phyloP scores from a whole-genome alignment of 1,140 invertebrate species.

The Halictus rubicundus region DNA sequence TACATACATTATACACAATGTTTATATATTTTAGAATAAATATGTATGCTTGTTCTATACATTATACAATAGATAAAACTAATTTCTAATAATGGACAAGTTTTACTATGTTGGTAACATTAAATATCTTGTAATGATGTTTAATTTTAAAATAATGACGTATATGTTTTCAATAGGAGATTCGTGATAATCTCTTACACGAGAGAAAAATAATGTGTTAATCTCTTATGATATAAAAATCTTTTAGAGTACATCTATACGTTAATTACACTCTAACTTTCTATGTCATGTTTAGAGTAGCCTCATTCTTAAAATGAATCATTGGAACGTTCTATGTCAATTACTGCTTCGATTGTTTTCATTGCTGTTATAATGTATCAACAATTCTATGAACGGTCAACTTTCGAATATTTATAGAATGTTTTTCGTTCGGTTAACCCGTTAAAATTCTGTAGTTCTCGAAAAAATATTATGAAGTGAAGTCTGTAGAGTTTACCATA shows the following conservation, averaged over 20 bases:
- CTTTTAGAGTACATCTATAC: not conserved
- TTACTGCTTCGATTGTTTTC: constrained; percentile 46
- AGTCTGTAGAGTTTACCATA: not conserved
- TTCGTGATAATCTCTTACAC: constrained; percentile 5
- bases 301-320: constrained; percentile 29
- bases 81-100: constrained; percentile 15
- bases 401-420: constrained; percentile 24
- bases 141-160: constrained; percentile 24
- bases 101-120: constrained; percentile 34
- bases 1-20: constrained; percentile 11
- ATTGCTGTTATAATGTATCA: constrained; percentile 46
- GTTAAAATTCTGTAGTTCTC: constrained; percentile 12
- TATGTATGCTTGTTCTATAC: not conserved
- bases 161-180: constrained; percentile 22
- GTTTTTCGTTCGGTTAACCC: constrained; percentile 9
- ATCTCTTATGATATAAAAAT: not conserved
- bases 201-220: constrained; percentile 16
- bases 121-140: constrained; percentile 9
- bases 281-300: constrained; percentile 34
- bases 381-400: constrained; percentile 56
- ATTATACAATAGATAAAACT: constrained; percentile 18
- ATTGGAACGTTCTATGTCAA: constrained; percentile 38
- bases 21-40: constrained; percentile 21
- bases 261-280: constrained; percentile 12
- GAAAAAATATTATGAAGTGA: not conserved